Evolutionary conservation across 1,140 invertebrate species (phyloP).

Genomic region (Anastrepha ludens): DNA sequence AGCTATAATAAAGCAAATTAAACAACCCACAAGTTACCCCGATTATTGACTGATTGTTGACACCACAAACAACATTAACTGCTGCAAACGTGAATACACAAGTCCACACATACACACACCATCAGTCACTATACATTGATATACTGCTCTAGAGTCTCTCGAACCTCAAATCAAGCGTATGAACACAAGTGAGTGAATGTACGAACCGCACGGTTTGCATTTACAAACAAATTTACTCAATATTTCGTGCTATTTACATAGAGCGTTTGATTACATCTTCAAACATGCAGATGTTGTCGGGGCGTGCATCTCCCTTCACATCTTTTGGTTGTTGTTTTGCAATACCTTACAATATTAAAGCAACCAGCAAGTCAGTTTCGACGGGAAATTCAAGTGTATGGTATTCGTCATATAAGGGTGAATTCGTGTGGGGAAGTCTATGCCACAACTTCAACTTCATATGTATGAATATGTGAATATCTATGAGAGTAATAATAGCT

Average conservation of each 20-base stretch:
- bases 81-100: neutral
- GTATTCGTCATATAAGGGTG: too few species aligned
- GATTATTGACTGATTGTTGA: constrained; percentile 28
- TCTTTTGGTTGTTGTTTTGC: neutral
- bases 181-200: neutral
- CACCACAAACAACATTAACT: constrained; percentile 23
- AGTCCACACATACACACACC: neutral
- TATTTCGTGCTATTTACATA: constrained; percentile 19
- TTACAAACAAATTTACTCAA: constrained; percentile 28
- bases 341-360: neutral
- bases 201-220: neutral
- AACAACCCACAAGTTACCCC: neutral
- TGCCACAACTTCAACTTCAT: too few species aligned
- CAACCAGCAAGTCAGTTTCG: neutral
- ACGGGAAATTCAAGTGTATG: too few species aligned
- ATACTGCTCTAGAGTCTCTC: neutral
- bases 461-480: too few species aligned
- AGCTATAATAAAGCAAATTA: neutral
- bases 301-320: too few species aligned
- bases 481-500: too few species aligned
- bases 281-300: neutral
- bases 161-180: neutral
- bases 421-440: too few species aligned
- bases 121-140: neutral
- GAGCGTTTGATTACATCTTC: neutral